Conservation (phyloP, 2,797 vertebrate species). For the Gymnoscopelus braueri region DNA sequence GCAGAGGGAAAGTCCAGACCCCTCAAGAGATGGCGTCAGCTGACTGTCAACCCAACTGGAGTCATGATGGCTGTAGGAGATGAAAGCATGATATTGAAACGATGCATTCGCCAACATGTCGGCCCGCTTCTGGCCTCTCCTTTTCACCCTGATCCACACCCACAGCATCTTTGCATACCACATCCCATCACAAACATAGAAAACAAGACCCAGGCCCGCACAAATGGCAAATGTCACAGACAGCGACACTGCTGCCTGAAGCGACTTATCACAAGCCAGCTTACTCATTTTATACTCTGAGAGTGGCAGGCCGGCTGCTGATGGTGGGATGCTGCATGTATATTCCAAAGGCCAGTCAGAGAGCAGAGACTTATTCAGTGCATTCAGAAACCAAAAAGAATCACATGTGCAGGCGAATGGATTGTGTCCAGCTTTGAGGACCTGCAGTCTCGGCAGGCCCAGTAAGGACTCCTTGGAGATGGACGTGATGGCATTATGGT, state of each 20-base stretch:
- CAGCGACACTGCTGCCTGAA: constrained; percentile 61
- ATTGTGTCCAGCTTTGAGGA: constrained; percentile 76
- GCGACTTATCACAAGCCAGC: constrained; percentile 76
- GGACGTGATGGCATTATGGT: constrained; percentile 79
- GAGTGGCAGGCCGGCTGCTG: constrained; percentile 66
- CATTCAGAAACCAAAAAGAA: constrained; percentile 64
- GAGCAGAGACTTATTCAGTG: constrained; percentile 77
- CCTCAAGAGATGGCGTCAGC: constrained; percentile 81
- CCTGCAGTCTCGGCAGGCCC: constrained; percentile 71
- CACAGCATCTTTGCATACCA: constrained; percentile 88
- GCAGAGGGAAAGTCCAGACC: constrained; percentile 78
- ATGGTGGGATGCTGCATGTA: constrained; percentile 75
- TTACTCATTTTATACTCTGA: constrained; percentile 74
- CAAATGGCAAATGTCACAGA: constrained; percentile 60
- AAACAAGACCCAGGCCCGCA: constrained; percentile 48
- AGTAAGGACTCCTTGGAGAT: constrained; percentile 72
- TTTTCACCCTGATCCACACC: constrained; percentile 86
- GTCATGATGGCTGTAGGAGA: constrained; percentile 89
- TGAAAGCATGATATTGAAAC: constrained; percentile 83
- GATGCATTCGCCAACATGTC: constrained; percentile 45
- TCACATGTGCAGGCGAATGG: constrained; percentile 77
- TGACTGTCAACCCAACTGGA: constrained; percentile 81
- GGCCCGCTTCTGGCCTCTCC: constrained; percentile 55
- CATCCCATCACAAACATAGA: constrained; percentile 79
- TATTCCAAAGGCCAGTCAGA: constrained; percentile 83